Evolutionary conservation across 2,888 invertebrate genomes (phyloP).

Genomic region (Ophioninae sp.): DNA sequence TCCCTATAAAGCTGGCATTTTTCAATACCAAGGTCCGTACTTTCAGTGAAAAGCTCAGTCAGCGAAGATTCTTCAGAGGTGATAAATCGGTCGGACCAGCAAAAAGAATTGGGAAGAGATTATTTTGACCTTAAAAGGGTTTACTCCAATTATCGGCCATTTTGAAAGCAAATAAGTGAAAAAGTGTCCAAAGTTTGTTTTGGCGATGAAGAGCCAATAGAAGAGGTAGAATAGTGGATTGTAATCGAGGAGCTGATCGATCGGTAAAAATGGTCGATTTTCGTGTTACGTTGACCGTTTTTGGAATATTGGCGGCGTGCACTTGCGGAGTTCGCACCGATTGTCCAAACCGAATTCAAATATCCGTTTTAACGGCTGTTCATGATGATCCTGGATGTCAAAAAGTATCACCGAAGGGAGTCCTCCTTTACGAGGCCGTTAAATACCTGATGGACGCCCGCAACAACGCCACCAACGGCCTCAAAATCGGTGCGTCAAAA

Average conservation of each 20-base stretch:
- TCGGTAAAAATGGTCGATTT: constrained; percentile 56
- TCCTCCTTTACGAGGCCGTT: constrained; percentile 76
- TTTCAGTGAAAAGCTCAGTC: constrained; percentile 59
- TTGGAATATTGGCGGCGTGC: constrained; percentile 73
- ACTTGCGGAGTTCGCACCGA: constrained; percentile 77
- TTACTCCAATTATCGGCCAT: no score
- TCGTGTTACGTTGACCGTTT: constrained; percentile 64
- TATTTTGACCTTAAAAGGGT: not conserved
- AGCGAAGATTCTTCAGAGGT: constrained; percentile 6
- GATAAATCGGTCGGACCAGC: not conserved
- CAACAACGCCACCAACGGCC: constrained; percentile 74
- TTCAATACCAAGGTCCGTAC: constrained; percentile 77
- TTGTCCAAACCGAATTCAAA: constrained; percentile 69
- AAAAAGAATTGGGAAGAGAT: not conserved
- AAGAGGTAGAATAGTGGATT: not conserved
- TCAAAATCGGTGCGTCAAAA: constrained; percentile 74
- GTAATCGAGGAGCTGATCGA: not conserved
- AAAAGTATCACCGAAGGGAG: constrained; percentile 73
- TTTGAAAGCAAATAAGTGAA: constrained; percentile 5
- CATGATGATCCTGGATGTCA: constrained; percentile 76
- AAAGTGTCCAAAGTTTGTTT: constrained; percentile 8
- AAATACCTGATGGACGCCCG: constrained; percentile 72
- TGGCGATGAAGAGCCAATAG: constrained; percentile 25
- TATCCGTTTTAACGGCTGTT: constrained; percentile 73
- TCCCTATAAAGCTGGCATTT: constrained; percentile 76